Evolutionary conservation across 2,113 vertebrate genomes (phyloP), one percentile per base, ranked within the genome.

Genomic region (Equus przewalskii): DNA sequence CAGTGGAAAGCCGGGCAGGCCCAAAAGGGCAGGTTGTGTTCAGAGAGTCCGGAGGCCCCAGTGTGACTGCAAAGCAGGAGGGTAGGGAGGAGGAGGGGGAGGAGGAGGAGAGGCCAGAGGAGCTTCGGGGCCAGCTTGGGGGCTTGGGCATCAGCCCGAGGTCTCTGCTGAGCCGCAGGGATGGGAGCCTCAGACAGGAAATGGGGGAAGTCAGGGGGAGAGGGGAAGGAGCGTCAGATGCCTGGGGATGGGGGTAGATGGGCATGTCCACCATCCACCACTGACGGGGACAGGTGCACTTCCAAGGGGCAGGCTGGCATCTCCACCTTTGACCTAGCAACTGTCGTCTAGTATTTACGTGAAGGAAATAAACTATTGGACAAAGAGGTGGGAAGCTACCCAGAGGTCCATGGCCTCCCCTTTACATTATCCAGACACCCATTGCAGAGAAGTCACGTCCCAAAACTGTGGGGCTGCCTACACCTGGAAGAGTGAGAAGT

Each of bases 401-500:
- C 69, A 58, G 46, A 87, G 24, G 22, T 6, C 7, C 16, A 1
- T 0, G 58, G 13, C 10, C 49, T 36, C 75, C 30, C 13, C 12
- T 36, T 64, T 5, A 1, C 3, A 3, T 3, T 16, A 15, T 14
- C 28, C 80, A 56, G 41, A 44, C 3, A 1, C 7, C 58, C 46
- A 22, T 13, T 60, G 22, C n/a, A 26, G 44, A 76, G 28, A 8
- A 16, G 21, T 24, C 0, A 22, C 3, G 3, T 30, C 44, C 76
- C 58, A 46, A 30, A 4, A 10, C 33, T 49, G 1, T 0, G 18
- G 26, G 44, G 11, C 41, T 3, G 0, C 15, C 46, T n/a, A 10
- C 46, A 3, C 0, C 7, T 33, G 18, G 5, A 18, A 16, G 0
- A 6, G 15, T 4, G 18, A 30, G 51, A 15, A 51, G 21, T 24